Evolutionary conservation across 2,888 invertebrate genomes (phyloP).

Genomic region (Ectemnius cavifrons): DNA sequence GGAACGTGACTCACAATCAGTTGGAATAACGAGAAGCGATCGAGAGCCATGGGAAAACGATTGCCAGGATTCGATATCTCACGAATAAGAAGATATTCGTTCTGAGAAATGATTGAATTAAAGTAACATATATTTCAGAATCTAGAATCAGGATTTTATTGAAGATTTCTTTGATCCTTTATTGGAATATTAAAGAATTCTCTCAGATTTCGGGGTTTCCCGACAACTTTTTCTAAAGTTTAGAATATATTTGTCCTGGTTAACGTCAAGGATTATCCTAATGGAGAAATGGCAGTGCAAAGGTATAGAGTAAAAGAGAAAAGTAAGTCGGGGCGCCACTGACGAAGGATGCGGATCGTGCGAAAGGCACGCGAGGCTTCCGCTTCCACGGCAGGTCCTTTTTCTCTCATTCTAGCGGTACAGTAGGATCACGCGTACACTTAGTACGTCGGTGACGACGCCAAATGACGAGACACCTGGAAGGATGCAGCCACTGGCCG

Average conservation of each 20-base stretch:
- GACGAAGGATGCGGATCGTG: constrained; percentile 17
- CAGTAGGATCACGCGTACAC: constrained; percentile 5
- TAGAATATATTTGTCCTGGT: no score
- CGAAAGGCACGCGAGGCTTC: constrained; percentile 32
- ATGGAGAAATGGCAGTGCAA: no score
- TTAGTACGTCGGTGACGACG: constrained; percentile 23
- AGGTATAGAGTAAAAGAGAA: not conserved
- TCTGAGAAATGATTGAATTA: no score
- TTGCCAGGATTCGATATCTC: not conserved
- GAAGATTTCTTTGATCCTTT: no score
- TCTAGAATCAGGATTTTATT: no score
- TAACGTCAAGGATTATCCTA: no score
- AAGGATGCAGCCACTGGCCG: constrained; percentile 35
- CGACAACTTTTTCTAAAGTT: no score
- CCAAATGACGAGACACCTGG: constrained; percentile 61
- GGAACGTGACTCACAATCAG: constrained; percentile 3
- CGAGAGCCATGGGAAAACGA: not conserved
- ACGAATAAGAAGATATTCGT: not conserved
- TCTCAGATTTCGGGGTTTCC: no score
- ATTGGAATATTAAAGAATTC: no score
- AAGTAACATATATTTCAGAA: no score
- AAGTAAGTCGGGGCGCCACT: constrained; percentile 34
- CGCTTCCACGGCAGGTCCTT: constrained; percentile 34
- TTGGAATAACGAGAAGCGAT: constrained; percentile 1
- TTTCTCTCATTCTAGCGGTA: not conserved